Conservation (phyloP, 2,797 vertebrate species). For the Synaphobranchus kaupii region DNA sequence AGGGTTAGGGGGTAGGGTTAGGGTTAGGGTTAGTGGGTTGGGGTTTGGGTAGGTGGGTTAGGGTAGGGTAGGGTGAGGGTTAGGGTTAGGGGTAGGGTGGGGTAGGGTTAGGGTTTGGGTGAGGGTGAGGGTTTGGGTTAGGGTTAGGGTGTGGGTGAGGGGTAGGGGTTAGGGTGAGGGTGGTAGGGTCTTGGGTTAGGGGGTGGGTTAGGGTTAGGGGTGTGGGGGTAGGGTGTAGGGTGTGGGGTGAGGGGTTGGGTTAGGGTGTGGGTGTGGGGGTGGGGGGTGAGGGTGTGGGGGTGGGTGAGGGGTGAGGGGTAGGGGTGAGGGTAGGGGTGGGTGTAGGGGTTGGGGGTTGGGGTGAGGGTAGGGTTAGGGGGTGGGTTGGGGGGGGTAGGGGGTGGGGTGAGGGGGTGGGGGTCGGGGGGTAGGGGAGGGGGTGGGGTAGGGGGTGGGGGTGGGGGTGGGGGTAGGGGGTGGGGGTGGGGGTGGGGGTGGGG, state of each 20-base stretch:
- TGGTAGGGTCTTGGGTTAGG: constrained; percentile 37
- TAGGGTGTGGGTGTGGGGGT: too few relatives aligned
- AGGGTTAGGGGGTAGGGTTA: constrained; percentile 2
- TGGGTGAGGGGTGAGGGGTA: constrained; percentile 34
- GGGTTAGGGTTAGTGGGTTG: neutral
- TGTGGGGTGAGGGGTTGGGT: too few relatives aligned
- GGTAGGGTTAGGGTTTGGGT: constrained; percentile 26
- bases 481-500: too few relatives aligned
- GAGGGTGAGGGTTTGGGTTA: constrained; percentile 12
- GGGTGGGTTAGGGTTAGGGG: too few relatives aligned
- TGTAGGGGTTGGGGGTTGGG: constrained; percentile 26
- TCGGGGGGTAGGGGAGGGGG: too few relatives aligned
- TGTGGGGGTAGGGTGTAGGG: too few relatives aligned
- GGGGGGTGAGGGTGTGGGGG: too few relatives aligned
- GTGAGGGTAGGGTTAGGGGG: constrained; percentile 27
- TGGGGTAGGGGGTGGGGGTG: too few relatives aligned
- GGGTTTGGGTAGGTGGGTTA: constrained; percentile 30
- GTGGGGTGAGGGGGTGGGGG: too few relatives aligned
- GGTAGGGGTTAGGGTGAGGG: constrained; percentile 32
- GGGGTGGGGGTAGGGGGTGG: too few relatives aligned
- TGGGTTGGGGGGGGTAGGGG: constrained; percentile 32
- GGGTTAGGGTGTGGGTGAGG: constrained; percentile 28
- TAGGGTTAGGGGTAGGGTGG: neutral
- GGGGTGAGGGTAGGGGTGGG: constrained; percentile 37
- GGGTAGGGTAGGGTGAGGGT: constrained; percentile 31